Evolutionary conservation across 2,888 invertebrate species (phyloP).

Genomic region (Heliothis peltigera): DNA sequence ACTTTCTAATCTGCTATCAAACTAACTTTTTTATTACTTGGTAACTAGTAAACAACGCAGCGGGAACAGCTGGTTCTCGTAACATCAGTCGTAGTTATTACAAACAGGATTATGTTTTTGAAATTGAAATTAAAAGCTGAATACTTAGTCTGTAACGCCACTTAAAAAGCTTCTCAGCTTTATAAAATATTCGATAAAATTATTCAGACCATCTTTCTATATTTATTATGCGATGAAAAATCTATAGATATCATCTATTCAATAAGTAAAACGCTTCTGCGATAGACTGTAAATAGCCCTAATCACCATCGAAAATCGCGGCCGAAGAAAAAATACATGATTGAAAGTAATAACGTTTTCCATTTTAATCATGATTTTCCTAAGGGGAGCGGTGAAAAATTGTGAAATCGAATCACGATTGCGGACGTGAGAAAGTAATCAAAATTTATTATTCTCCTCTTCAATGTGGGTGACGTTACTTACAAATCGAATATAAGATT

Average conservation of each 20-base stretch:
- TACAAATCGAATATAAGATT: conserved; percentile 77
- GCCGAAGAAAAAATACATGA: conserved; percentile 63
- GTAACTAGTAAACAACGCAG: conserved; percentile 81
- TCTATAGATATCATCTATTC: conserved; percentile 51
- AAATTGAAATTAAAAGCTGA: background rate
- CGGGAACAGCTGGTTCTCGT: conserved; percentile 69
- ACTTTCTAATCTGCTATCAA: conserved; percentile 85
- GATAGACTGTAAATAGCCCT: conserved; percentile 56
- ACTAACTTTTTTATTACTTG: conserved; percentile 85
- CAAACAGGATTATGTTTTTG: background rate
- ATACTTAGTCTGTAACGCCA: background rate
- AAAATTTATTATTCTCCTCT: conserved; percentile 87
- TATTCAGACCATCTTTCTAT: conserved; percentile 23
- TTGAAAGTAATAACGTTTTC: conserved; percentile 76
- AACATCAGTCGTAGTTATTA: conserved; percentile 51
- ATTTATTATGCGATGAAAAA: conserved; percentile 43
- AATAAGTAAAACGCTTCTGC: conserved; percentile 53
- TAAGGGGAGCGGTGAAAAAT: conserved; percentile 79
- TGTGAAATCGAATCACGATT: conserved; percentile 86
- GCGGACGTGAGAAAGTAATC: conserved; percentile 88
- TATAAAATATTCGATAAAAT: conserved; percentile 3
- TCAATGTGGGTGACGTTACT: conserved; percentile 79
- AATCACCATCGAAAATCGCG: conserved; percentile 63
- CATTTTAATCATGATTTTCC: conserved; percentile 83
- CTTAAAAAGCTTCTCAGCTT: conserved; percentile 3